A percentile compares a stretch with the other conserved stretches of the same genome.
phyloP scores from a whole-genome alignment of 2,113 vertebrate genomes.

The Microcebus jonahi region DNA sequence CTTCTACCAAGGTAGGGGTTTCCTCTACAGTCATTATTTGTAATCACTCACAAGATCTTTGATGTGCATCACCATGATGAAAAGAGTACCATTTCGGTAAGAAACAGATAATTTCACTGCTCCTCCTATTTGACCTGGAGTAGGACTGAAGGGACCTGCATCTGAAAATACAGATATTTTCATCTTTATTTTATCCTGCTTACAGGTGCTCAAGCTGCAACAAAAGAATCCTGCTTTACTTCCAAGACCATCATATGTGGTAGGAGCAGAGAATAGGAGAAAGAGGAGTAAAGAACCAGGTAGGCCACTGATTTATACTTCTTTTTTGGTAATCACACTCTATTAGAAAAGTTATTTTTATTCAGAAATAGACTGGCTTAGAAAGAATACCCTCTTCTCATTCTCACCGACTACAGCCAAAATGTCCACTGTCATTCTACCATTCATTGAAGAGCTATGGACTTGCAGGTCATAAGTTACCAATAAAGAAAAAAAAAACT shows the following conservation, averaged over 20 bases:
- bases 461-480: neutral
- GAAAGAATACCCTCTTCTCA: neutral
- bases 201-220: neutral
- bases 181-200: conserved; percentile 41
- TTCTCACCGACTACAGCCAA: neutral
- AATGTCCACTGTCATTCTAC: neutral
- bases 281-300: conserved; percentile 6
- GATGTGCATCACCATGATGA: conserved; percentile 99
- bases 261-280: neutral
- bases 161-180: conserved; percentile 77
- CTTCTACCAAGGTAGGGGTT: conserved; percentile 24
- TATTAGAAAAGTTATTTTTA: conserved; percentile 33
- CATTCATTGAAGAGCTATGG: neutral
- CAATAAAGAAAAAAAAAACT: conserved; percentile 45
- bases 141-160: conserved; percentile 88
- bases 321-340: conserved; percentile 2
- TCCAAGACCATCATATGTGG: neutral
- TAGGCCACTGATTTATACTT: neutral
- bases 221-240: conserved; percentile 22
- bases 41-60: conserved; percentile 91
- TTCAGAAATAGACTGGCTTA: conserved; percentile 13
- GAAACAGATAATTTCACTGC: conserved; percentile 98
- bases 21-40: conserved; percentile 3
- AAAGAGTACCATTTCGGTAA: conserved; percentile 96
- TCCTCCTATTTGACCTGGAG: conserved; percentile 93